Base-by-base conservation (phyloP, 2,888 invertebrate genomes). In the Meteorus cinctellus region DNA sequence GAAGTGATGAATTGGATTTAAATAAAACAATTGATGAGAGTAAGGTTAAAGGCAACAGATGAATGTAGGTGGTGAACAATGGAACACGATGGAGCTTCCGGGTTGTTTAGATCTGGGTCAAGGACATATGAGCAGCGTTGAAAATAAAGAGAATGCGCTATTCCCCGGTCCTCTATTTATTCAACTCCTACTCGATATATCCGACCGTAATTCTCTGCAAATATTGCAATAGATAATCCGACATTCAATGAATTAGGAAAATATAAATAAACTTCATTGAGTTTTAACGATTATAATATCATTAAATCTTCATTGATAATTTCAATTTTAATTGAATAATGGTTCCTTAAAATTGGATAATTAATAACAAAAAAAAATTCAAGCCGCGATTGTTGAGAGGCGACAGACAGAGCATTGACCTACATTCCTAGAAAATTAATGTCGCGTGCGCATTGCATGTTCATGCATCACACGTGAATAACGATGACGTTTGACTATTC, bases 391-490 rank as follows among this genome's bases (percentile, higher is more conserved):
- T 34, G 36, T 65, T 19, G 19, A 59, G 19, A 59, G 69, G 19
- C 51, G 71, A 48, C 41, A 60, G 59, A 66, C n/a, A 65, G 59
- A 48, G 66, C 66, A 75, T 75, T 75, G 75, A 71, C 71, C 75
- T 72, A 75, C 34, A 66, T 75, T 72, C 24, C 70, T 36, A 41
- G 14, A 41, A 65, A 75, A 72, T 51, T 51, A 72, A 71, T 41
- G 59, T 72, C 71, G 71, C 66, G 75, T 75, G 75, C 68, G 24
- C 55, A 55, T 68, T 55, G 27, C n/a, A 29, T 55, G 55, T 63
- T 36, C 48, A 48, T 45, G 63, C 36, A 41, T 51, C 51, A n/a
- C 41, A 36, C 41, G 48, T 72, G 19, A 45, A 45, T 31, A 63
- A 45, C n/a, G 29, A n/a, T 29, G 41, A 65, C 63, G 63, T 63